Evolutionary conservation across 2,888 invertebrate species (phyloP), one percentile per base, ranked within the genome.

Genomic region (Conus canariensis): DNA sequence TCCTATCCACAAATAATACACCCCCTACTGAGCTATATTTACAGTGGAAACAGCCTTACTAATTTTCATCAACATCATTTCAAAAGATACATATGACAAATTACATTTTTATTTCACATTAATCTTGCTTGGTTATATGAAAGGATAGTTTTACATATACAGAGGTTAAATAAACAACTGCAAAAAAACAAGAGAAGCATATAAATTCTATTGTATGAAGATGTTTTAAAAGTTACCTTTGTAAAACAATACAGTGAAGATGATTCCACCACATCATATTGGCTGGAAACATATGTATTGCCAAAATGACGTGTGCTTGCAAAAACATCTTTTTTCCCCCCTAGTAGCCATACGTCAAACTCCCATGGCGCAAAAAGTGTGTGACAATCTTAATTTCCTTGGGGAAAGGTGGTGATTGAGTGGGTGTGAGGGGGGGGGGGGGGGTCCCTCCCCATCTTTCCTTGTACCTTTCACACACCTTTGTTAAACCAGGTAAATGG

Each of bases 241-340:
- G 70, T 74, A 74, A 83, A 22, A 58, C 82, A 58, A 83, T 83
- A 19, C 12, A 83, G 58, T 58, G 25, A 19, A 19, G 56, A 19
- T 22, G 25, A 83, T 8, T 58, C 8, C 6, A 19, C 12, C 87
- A 77, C 87, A 74, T 87, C 87, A 25, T 19, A 14, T 6, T 87
- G 87, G 87, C 87, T 87, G 56, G 87, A 87, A 87, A 87, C 87
- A 87, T 87, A 87, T 87, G 67, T 67, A 74, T 67, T 74, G 87
- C 87, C 87, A 87, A 74, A 74, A n/a, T 87, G 87, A 87, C 70
- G 87, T 86, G 74, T 87, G n/a, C 60, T 16, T n/a, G 64, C 12
- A 16, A 86, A 45, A 45, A 45, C 45, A 45, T 45, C 45, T 45
- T 3, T 19, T 45, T 30, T 60, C 59, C 12, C 16, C 19, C 86